Evolutionary conservation across 2,888 invertebrate species (phyloP).

Genomic region (Ophion ventricosus): DNA sequence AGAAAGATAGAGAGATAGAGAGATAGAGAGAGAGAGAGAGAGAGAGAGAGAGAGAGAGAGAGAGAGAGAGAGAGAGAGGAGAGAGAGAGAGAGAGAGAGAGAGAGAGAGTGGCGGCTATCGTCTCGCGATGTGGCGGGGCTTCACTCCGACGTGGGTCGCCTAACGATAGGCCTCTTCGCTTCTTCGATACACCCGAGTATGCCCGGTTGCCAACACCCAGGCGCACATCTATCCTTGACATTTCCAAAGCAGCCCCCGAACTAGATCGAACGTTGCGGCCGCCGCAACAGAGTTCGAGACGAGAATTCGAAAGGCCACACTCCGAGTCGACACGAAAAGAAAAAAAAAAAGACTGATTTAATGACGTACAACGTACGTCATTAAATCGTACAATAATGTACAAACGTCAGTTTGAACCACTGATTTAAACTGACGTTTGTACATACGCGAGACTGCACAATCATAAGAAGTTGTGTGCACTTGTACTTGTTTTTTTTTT

Average conservation of each 20-base stretch:
- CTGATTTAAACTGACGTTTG: conserved; percentile 60
- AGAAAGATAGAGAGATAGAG: conserved; percentile 21
- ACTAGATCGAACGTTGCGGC: too few relatives aligned
- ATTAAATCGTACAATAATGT: too few relatives aligned
- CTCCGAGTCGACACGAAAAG: neutral
- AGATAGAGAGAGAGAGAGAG: conserved; percentile 14
- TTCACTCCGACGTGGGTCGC: conserved; percentile 51
- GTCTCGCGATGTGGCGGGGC: conserved; percentile 46
- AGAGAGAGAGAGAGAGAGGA: conserved; percentile 20
- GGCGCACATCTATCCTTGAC: conserved; percentile 32
- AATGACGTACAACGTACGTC: too few relatives aligned
- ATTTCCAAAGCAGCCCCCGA: neutral
- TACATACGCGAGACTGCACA: conserved; percentile 19
- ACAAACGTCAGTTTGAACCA: too few relatives aligned
- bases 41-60: conserved; percentile 13
- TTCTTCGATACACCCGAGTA: conserved; percentile 22
- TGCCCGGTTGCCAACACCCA: conserved; percentile 46
- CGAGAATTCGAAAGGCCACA: conserved; percentile 4
- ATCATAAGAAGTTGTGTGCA: conserved; percentile 8
- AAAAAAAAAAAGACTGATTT: conserved; percentile 18
- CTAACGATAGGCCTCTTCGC: neutral
- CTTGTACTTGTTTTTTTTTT: conserved; percentile 43
- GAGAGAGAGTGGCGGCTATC: conserved; percentile 44
- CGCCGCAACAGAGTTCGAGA: neutral
- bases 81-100: conserved; percentile 14